phyloP scores from a whole-genome alignment of 1,140 invertebrate genomes.

The Theocolax elegans region DNA sequence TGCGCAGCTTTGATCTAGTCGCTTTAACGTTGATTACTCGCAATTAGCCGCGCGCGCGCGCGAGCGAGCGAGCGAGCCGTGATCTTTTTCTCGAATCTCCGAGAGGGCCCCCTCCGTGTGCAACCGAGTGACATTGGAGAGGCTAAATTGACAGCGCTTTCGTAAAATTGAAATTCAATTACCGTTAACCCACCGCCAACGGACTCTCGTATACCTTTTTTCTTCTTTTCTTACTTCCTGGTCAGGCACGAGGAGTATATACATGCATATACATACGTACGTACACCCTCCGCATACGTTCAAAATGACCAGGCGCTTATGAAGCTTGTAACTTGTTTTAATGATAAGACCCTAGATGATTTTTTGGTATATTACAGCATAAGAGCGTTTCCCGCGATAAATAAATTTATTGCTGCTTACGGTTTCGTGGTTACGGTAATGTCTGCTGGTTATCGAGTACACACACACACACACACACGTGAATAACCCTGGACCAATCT shows the following conservation, averaged over 20 bases:
- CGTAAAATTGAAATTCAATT: slow-evolving; percentile 37
- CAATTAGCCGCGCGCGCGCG: slow-evolving; percentile 36
- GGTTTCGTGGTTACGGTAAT: too few species aligned
- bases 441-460: too few species aligned
- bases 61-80: not conserved
- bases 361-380: too few species aligned
- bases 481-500: too few species aligned
- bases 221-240: too few species aligned
- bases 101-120: not conserved
- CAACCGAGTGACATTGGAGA: slow-evolving; percentile 31
- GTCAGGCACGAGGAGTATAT: not conserved
- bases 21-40: slow-evolving; percentile 41
- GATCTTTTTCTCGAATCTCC: slow-evolving; percentile 30
- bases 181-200: slow-evolving; percentile 4
- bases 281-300: too few species aligned
- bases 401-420: too few species aligned
- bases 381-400: too few species aligned
- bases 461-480: too few species aligned
- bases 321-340: not conserved
- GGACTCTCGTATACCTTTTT: not conserved
- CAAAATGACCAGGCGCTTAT: not conserved
- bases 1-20: slow-evolving; percentile 41
- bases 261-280: too few species aligned
- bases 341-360: not conserved
- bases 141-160: slow-evolving; percentile 32